Conservation (phyloP, 2,113 vertebrate genomes). For the Brachypteracias leptosomus region DNA sequence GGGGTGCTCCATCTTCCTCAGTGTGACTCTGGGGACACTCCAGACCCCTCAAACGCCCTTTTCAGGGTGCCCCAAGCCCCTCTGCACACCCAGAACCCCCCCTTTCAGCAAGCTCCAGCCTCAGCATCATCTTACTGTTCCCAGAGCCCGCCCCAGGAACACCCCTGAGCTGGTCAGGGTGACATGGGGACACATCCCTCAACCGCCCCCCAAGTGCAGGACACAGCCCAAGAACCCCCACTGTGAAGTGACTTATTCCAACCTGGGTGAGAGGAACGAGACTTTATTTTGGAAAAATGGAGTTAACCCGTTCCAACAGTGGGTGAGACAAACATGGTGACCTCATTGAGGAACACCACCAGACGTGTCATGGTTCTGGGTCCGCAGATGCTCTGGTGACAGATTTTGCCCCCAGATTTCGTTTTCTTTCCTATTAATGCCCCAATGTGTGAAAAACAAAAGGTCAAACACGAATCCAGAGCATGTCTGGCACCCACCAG, state of each 20-base stretch:
- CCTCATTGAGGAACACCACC: neutral
- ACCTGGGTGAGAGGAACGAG: neutral
- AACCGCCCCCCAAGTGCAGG: neutral
- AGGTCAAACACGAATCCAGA: neutral
- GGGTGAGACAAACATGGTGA: rapidly evolving
- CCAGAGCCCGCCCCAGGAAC: neutral
- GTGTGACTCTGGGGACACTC: neutral
- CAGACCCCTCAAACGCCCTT: rapidly evolving
- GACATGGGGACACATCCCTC: rapidly evolving
- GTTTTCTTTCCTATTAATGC: neutral
- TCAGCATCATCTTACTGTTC: rapidly evolving
- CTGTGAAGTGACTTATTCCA: neutral
- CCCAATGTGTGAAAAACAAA: neutral
- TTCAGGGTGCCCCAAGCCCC: neutral
- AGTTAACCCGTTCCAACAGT: rapidly evolving
- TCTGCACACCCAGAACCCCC: rapidly evolving
- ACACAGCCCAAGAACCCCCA: rapidly evolving
- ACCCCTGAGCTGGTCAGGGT: rapidly evolving
- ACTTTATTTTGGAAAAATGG: slow-evolving; percentile 23
- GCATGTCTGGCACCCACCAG: neutral
- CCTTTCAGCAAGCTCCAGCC: neutral
- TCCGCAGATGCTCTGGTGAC: neutral
- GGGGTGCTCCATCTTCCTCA: no score
- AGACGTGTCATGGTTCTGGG: rapidly evolving
- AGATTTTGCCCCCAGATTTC: neutral